A percentile compares a stretch with the other conserved stretches of the same genome.
phyloP scores from a whole-genome alignment of 2,113 vertebrate species.

The Rafetus swinhoei region DNA sequence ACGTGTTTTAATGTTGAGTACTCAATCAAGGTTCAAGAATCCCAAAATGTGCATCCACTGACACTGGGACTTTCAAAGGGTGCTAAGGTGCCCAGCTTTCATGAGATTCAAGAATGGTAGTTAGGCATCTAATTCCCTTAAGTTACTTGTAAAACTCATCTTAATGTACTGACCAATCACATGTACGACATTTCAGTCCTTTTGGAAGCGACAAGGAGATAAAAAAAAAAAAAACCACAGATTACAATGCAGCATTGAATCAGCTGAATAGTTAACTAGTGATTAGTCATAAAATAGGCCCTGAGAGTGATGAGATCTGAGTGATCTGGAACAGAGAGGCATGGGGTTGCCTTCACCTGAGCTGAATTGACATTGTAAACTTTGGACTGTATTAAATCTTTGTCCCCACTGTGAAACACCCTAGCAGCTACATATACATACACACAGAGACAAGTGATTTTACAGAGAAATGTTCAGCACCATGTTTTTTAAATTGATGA shows the following conservation, averaged over 20 bases:
- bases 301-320: not conserved
- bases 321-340: not conserved
- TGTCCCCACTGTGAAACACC: rapidly evolving
- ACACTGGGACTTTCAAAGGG: not conserved
- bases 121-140: not conserved
- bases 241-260: not conserved
- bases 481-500: rapidly evolving
- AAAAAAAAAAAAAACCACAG: not conserved
- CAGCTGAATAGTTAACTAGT: not conserved
- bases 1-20: not conserved
- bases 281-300: not conserved
- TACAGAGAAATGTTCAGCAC: not conserved
- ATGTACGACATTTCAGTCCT: not conserved
- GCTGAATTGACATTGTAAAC: not conserved
- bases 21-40: not conserved
- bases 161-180: not conserved
- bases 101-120: not conserved
- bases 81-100: not conserved
- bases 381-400: not conserved
- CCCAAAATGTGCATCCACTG: not conserved
- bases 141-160: not conserved
- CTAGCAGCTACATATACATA: not conserved
- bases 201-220: not conserved
- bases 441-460: not conserved
- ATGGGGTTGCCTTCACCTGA: not conserved